Evolutionary conservation across 2,797 vertebrate species (phyloP).

Genomic region (Pyrocephalus nanus): DNA sequence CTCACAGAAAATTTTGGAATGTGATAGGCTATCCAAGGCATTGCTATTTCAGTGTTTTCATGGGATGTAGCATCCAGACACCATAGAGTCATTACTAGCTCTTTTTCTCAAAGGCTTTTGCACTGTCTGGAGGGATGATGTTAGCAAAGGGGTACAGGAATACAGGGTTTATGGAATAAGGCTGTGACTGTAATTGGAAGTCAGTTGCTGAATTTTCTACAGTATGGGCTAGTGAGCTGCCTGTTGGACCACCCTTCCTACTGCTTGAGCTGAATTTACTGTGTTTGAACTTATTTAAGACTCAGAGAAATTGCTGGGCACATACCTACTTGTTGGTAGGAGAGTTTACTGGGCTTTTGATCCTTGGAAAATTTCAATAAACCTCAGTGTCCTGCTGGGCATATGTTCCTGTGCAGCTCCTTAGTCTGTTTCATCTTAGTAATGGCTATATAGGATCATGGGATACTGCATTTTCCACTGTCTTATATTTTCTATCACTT

Average conservation of each 20-base stretch:
- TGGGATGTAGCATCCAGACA: background rate
- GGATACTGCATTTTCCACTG: background rate
- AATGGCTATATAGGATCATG: background rate
- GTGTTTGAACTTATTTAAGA: background rate
- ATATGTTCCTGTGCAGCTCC: background rate
- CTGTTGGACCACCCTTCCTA: background rate
- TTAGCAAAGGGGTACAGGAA: background rate
- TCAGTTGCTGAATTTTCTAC: background rate
- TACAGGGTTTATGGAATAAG: background rate
- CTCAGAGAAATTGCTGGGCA: background rate
- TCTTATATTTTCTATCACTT: background rate
- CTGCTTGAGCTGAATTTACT: background rate
- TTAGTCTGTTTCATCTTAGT: background rate
- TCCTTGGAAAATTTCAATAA: background rate
- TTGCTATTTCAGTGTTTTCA: background rate
- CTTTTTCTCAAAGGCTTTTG: background rate
- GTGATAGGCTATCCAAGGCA: fast-evolving
- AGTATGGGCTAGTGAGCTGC: background rate
- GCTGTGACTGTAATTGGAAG: background rate
- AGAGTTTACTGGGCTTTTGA: background rate
- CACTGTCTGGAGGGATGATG: background rate
- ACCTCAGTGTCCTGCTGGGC: background rate
- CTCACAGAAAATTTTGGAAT: background rate
- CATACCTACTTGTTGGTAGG: background rate
- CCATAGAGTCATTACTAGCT: background rate